These are phyloP conservation scores for Pteronotus mesoamericanus DNA, from an alignment of 2,797 vertebrate species.

Conservation along the genomic window DNA sequence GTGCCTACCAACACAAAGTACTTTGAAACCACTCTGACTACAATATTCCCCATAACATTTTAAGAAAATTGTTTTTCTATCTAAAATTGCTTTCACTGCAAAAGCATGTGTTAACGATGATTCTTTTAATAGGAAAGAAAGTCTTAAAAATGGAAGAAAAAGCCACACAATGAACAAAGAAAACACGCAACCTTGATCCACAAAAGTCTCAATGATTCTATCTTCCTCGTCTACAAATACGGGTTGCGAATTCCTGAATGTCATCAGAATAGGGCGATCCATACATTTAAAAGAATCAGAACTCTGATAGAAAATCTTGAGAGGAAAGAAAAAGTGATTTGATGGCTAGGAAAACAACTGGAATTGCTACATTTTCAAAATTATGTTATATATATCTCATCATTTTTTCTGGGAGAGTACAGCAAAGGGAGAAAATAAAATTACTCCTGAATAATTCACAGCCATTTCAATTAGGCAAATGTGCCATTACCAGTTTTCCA, in stretches of 20 bases:
- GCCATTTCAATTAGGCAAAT: not conserved
- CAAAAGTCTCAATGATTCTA: not conserved
- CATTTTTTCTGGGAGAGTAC: not conserved
- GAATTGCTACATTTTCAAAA: not conserved
- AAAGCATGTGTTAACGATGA: not conserved
- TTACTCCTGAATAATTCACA: not conserved
- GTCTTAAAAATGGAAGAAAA: constrained; percentile 28
- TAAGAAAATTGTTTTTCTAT: not conserved
- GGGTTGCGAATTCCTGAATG: not conserved
- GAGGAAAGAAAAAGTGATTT: not conserved
- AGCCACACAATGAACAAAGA: not conserved
- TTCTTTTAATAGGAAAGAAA: not conserved
- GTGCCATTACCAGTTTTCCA: not conserved
- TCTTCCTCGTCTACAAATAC: not conserved
- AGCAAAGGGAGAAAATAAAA: not conserved
- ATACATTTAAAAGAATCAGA: not conserved
- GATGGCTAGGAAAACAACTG: not conserved
- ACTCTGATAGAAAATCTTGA: not conserved
- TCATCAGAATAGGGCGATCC: not conserved
- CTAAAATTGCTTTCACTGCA: not conserved
- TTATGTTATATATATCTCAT: not conserved
- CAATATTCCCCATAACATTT: not conserved
- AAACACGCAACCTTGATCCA: not conserved
- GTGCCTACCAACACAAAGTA: not conserved
- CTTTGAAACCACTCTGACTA: not conserved